Percentiles rank a stretch among this genome's conserved stretches.
Conservation (phyloP, 1,140 invertebrate species). For the Dryas iulia region DNA sequence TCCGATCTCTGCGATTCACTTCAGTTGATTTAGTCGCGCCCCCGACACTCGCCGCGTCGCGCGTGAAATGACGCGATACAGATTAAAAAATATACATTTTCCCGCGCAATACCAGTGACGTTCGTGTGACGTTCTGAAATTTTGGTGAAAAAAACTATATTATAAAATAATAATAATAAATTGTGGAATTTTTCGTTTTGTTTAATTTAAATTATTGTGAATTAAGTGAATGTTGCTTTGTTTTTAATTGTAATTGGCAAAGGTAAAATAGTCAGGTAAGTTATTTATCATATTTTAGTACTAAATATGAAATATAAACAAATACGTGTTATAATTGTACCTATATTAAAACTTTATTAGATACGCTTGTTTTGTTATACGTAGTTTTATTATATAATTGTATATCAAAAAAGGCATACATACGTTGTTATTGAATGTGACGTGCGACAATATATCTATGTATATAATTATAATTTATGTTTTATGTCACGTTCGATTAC, state of each 20-base stretch:
- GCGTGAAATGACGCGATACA: constrained; percentile 18
- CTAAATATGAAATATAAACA: background rate
- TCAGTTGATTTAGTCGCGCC: constrained; percentile 22
- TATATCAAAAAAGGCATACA: background rate
- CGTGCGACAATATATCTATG: background rate
- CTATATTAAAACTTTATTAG: too few relatives aligned
- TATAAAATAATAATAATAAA: background rate
- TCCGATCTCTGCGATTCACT: background rate
- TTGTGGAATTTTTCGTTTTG: background rate
- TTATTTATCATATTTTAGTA: background rate
- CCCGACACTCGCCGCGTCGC: constrained; percentile 13
- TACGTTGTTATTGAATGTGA: background rate
- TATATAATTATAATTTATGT: constrained; percentile 9
- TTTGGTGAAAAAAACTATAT: background rate
- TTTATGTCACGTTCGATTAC: constrained; percentile 5
- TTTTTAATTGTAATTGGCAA: background rate
- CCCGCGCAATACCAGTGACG: constrained; percentile 10
- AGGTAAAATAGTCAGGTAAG: background rate
- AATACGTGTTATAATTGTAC: too few relatives aligned
- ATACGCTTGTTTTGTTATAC: too few relatives aligned
- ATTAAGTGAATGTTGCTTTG: background rate
- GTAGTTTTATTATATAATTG: background rate
- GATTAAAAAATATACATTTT: constrained; percentile 18
- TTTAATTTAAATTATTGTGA: background rate
- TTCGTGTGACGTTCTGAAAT: constrained; percentile 14